Conservation (phyloP, 1,140 invertebrate species). For the Drosophila pseudoobscura region DNA sequence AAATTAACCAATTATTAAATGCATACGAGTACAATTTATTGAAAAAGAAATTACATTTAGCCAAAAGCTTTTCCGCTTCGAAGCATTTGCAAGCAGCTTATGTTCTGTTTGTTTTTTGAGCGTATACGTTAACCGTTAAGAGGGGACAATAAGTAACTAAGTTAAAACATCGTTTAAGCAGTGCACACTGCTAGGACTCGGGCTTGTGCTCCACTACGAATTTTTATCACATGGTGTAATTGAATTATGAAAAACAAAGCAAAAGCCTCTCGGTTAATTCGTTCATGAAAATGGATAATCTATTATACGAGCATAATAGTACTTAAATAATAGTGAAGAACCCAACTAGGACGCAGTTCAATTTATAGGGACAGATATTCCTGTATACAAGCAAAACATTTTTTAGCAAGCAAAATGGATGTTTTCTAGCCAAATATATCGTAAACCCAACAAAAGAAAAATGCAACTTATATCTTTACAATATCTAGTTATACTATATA, state of each 20-base stretch:
- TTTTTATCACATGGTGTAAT: conserved; percentile 29
- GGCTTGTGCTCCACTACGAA: conserved; percentile 31
- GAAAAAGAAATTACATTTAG: conserved; percentile 23
- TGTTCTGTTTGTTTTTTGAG: conserved; percentile 16
- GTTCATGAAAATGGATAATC: no score
- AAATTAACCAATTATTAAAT: conserved; percentile 22
- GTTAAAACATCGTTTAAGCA: conserved; percentile 33
- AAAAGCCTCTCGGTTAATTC: no score
- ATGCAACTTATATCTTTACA: conserved; percentile 58
- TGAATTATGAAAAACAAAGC: not conserved
- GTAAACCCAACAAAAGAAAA: conserved; percentile 21
- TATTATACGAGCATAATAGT: no score
- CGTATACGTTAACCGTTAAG: conserved; percentile 20
- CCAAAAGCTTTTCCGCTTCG: conserved; percentile 32
- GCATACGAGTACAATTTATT: conserved; percentile 39
- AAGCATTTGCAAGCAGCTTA: conserved; percentile 13
- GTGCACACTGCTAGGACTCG: no score
- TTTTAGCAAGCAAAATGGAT: conserved; percentile 38
- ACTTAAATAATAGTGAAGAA: conserved; percentile 15
- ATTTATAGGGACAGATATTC: conserved; percentile 37
- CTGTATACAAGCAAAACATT: conserved; percentile 35
- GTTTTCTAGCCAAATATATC: conserved; percentile 50
- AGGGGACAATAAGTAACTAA: conserved; percentile 54
- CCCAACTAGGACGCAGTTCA: conserved; percentile 29
- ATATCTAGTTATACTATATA: conserved; percentile 54